Evolutionary conservation across 2,797 vertebrate species (phyloP).

Genomic region (Stomatorhinus walkeri): DNA sequence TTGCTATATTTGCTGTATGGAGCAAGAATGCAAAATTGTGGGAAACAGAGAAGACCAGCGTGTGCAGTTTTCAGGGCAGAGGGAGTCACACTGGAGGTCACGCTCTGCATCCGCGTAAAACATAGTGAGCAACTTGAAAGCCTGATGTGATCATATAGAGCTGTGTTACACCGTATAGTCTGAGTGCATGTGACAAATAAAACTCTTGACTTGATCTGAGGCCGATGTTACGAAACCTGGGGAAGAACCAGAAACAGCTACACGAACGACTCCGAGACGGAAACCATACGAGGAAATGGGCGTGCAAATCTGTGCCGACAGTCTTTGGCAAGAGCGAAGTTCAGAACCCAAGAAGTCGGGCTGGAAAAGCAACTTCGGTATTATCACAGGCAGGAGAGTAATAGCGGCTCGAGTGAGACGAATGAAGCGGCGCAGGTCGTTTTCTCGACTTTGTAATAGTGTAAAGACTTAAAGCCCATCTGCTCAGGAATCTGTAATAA

Average conservation of each 20-base stretch:
- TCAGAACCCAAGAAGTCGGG: not conserved
- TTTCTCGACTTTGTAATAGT: not conserved
- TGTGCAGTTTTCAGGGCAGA: not conserved
- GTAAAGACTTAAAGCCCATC: conserved; percentile 7
- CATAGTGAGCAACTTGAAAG: not conserved
- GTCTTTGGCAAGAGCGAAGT: not conserved
- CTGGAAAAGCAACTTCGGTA: not conserved
- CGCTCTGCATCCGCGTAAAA: too few relatives aligned
- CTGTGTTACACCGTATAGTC: not conserved
- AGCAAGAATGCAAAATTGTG: not conserved
- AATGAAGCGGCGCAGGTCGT: not conserved
- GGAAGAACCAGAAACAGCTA: not conserved
- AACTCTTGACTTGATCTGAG: not conserved
- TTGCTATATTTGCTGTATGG: not conserved
- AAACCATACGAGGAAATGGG: not conserved
- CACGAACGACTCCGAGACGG: too few relatives aligned
- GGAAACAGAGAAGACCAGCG: not conserved
- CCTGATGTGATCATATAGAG: not conserved
- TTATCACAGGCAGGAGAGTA: not conserved
- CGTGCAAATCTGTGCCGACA: too few relatives aligned
- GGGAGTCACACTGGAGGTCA: not conserved
- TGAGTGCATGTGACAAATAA: not conserved
- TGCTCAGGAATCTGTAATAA: not conserved
- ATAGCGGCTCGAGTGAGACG: too few relatives aligned
- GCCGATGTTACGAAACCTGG: not conserved